Evolutionary conservation across 2,113 vertebrate genomes (phyloP).

Genomic region (Brachyhypopomus occidentalis): DNA sequence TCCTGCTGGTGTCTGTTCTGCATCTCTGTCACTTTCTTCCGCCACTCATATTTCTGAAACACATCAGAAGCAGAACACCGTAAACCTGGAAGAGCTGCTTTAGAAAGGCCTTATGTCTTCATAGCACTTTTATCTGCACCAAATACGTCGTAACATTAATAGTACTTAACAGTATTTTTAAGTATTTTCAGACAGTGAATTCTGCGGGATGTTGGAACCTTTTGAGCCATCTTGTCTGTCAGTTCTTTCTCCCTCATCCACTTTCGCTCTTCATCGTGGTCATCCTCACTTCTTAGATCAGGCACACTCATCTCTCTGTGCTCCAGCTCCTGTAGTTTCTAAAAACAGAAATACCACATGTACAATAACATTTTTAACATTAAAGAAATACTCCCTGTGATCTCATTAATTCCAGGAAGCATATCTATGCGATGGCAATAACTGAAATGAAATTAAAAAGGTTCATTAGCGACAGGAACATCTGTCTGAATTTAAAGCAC

Average conservation of each 20-base stretch:
- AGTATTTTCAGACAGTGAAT: not conserved
- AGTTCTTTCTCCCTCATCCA: constrained; percentile 50
- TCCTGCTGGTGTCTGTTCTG: constrained; percentile 55
- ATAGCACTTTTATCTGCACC: too few relatives aligned
- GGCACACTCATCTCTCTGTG: constrained; percentile 41
- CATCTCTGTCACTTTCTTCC: constrained; percentile 63
- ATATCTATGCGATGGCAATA: too few relatives aligned
- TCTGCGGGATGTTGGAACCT: constrained; percentile 61
- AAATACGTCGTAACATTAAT: too few relatives aligned
- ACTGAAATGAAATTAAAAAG: too few relatives aligned
- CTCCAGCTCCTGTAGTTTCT: constrained; percentile 72
- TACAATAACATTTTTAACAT: not conserved
- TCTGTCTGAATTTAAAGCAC: not conserved
- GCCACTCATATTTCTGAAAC: constrained; percentile 68
- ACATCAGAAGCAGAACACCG: not conserved
- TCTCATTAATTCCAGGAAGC: not conserved
- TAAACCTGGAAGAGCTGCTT: too few relatives aligned
- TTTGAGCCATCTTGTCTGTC: constrained; percentile 54
- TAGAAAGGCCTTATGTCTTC: too few relatives aligned
- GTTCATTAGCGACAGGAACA: too few relatives aligned
- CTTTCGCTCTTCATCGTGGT: constrained; percentile 36
- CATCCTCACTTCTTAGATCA: constrained; percentile 60
- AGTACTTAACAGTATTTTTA: too few relatives aligned
- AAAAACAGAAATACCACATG: not conserved
- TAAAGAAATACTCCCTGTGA: not conserved